Conservation (phyloP, 2,113 vertebrate genomes). For the Recurvirostra avosetta region DNA sequence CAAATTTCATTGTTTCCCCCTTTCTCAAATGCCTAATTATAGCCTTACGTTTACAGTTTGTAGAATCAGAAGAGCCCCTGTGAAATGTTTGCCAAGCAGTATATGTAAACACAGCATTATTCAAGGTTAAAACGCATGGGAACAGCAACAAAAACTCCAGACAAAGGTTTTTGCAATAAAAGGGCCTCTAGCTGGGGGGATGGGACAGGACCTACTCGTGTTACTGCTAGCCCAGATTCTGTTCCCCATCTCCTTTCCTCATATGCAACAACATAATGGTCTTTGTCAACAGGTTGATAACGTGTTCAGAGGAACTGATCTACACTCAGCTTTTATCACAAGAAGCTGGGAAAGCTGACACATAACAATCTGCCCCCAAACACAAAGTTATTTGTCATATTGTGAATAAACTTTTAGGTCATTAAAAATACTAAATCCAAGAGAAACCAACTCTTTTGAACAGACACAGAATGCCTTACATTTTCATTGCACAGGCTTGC, state of each 20-base stretch:
- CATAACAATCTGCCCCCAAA: not conserved
- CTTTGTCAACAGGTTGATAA: not conserved
- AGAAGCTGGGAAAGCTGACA: not conserved
- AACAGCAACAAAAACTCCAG: not conserved
- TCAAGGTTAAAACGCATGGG: not conserved
- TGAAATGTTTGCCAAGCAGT: not conserved
- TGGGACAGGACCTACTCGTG: accelerated
- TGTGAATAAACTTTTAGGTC: not conserved
- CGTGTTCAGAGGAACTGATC: not conserved
- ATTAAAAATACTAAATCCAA: not conserved
- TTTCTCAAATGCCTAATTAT: not conserved
- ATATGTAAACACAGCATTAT: not conserved
- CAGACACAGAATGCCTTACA: not conserved
- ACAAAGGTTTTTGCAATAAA: not conserved
- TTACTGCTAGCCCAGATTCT: not conserved
- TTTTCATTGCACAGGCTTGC: not conserved
- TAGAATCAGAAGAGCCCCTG: not conserved
- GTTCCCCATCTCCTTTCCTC: not conserved
- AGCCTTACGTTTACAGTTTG: not conserved
- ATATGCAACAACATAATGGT: accelerated
- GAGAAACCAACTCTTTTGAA: not conserved
- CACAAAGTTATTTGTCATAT: not conserved
- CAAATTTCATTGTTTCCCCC: not conserved
- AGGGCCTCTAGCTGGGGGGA: no score
- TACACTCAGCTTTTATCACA: not conserved